phyloP scores from a whole-genome alignment of 2,888 invertebrate species.

The Meliscaeva auricollis region DNA sequence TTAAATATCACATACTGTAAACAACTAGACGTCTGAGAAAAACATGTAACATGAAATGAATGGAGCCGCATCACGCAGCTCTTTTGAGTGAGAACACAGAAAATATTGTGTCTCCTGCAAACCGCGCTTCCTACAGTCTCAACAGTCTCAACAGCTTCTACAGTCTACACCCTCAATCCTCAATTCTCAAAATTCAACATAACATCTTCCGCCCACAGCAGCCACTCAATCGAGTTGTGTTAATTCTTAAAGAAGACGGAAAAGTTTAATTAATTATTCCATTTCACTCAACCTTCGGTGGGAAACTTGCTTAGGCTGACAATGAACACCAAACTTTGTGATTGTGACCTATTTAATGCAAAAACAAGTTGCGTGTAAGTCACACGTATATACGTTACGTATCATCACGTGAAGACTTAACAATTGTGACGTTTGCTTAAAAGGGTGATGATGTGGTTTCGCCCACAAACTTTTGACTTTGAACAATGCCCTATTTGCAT shows the following conservation, averaged over 20 bases:
- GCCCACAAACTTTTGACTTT: conserved; percentile 60
- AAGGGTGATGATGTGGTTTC: conserved; percentile 52
- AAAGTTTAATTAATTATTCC: conserved; percentile 66
- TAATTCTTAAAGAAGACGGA: conserved; percentile 40
- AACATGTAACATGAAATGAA: conserved; percentile 17
- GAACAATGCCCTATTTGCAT: conserved; percentile 48
- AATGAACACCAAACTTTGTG: conserved; percentile 17
- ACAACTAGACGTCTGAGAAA: conserved; percentile 40
- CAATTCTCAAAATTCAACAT: no score
- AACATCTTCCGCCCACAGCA: no score
- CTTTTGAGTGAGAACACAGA: conserved; percentile 28
- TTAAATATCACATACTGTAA: conserved; percentile 51
- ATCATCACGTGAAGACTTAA: conserved; percentile 59
- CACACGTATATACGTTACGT: conserved; percentile 19
- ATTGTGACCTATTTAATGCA: conserved; percentile 58
- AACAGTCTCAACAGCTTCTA: background rate
- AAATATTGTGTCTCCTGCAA: conserved; percentile 1
- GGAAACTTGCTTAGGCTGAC: conserved; percentile 22
- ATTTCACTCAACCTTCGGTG: conserved; percentile 54
- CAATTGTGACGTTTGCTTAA: conserved; percentile 51
- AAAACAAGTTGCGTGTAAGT: conserved; percentile 58
- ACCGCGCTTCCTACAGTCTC: background rate
- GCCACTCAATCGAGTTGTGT: conserved; percentile 23
- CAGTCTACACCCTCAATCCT: no score
- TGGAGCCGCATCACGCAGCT: conserved; percentile 43